phyloP scores from a whole-genome alignment of 2,113 vertebrate species.

The Barnardius zonarius region DNA sequence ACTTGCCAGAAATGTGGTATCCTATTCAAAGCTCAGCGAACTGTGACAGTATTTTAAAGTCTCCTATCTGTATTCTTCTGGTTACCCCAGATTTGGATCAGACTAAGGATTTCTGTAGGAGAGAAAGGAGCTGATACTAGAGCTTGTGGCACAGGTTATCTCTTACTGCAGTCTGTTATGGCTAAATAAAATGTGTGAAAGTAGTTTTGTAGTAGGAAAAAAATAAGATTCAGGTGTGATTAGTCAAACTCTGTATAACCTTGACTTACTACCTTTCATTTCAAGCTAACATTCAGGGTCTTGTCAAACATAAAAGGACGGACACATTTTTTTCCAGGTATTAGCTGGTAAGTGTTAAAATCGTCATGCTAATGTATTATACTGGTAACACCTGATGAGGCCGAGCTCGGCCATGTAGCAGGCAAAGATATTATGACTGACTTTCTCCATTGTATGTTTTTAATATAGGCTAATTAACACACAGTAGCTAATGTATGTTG shows the following conservation, averaged over 20 bases:
- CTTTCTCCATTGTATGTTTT: not conserved
- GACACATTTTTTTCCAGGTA: not conserved
- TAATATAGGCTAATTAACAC: not conserved
- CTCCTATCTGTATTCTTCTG: not conserved
- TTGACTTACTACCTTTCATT: not conserved
- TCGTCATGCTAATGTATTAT: not conserved
- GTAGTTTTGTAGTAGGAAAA: not conserved
- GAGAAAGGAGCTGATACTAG: not conserved
- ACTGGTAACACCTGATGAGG: not conserved
- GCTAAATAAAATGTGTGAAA: rapidly evolving
- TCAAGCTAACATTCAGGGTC: not conserved
- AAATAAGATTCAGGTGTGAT: not conserved
- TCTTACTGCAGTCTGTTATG: not conserved
- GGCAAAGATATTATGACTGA: not conserved
- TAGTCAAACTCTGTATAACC: not conserved
- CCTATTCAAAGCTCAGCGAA: not conserved
- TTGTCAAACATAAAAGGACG: not conserved
- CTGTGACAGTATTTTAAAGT: not conserved
- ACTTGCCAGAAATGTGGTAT: rapidly evolving
- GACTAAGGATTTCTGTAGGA: not conserved
- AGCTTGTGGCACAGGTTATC: not conserved
- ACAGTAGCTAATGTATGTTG: not conserved
- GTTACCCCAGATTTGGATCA: not conserved
- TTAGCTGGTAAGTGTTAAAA: not conserved
- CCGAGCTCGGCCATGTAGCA: not conserved